Evolutionary conservation across 2,888 invertebrate genomes (phyloP).

Genomic region (Polyommatus icarus): DNA sequence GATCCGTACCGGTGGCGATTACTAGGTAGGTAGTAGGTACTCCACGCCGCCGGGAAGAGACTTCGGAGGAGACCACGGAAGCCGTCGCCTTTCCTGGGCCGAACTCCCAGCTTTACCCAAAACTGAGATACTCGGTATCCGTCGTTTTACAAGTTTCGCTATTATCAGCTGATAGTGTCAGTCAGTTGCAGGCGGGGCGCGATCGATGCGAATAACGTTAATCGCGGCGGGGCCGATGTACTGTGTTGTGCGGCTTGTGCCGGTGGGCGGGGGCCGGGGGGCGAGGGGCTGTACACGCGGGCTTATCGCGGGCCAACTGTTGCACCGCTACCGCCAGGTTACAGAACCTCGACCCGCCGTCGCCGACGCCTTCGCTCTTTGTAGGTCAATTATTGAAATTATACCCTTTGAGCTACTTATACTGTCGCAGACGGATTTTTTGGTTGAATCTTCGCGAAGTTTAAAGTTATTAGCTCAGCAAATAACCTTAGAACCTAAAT

Average conservation of each 20-base stretch:
- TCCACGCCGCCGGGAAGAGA: neutral
- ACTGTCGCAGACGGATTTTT: no score
- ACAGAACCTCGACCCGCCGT: no score
- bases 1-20: neutral
- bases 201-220: slow-evolving; percentile 1
- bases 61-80: neutral
- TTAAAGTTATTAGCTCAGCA: no score
- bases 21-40: no score
- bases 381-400: no score
- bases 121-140: neutral
- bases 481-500: no score
- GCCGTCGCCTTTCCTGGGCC: neutral
- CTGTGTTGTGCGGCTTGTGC: neutral
- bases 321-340: no score
- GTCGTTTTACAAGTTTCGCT: neutral
- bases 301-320: neutral
- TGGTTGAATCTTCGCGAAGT: no score
- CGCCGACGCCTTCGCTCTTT: no score
- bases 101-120: neutral
- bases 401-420: no score
- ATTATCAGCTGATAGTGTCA: neutral
- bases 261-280: neutral
- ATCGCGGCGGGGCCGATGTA: neutral
- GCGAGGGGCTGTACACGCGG: neutral
- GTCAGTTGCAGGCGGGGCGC: neutral